Base-by-base conservation (phyloP, 2,797 vertebrate genomes). In the Chaetodon trifasciatus region DNA sequence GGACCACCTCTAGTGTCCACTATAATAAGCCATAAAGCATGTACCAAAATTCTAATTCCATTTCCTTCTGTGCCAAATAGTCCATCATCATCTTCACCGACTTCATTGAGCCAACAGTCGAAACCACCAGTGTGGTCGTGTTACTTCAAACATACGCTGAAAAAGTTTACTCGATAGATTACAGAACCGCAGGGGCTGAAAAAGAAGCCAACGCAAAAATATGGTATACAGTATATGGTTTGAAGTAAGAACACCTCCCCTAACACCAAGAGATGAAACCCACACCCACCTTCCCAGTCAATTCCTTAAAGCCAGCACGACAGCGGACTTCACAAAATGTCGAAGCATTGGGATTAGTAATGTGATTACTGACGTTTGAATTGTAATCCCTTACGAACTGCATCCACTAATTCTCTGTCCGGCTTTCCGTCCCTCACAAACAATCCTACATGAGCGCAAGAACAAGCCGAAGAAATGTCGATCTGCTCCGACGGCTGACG, bases 1-100 rank as follows among this genome's bases (percentile, higher is more conserved):
- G 50, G 40, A 71, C 72, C 32, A 50, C 44, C 49, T 78, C 56
- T 46, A 46, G n/a, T 57, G 60, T 69, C 83, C n/a, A 49, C 23
- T 49, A 42, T 39, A 76, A 67, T 49, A 24, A 70, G 16, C 70
- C 21, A 44, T 39, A 52, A 69, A 42, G 42, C 62, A 68, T 15
- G 3, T 19, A 81, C 10, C 50, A 8, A 52, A 37, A 52, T 47
- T 82, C 50, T 47, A 0, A 39, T 79, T 58, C 47, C 37, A 76
- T 44, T 47, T 11, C 24, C 60, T 67, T 24, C 46, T 70, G 17
- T 63, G 66, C 37, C 61, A 77, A 65, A 64, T 32, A 21, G 28
- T 44, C 19, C 42, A 62, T 40, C 42, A 40, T 4, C 17, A 7
- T 69, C 75, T 23, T 61, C 23, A 12, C 12, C n/a, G n/a, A 44